Base-by-base conservation (phyloP, 2,888 invertebrate species). In the Pyralis farinalis region DNA sequence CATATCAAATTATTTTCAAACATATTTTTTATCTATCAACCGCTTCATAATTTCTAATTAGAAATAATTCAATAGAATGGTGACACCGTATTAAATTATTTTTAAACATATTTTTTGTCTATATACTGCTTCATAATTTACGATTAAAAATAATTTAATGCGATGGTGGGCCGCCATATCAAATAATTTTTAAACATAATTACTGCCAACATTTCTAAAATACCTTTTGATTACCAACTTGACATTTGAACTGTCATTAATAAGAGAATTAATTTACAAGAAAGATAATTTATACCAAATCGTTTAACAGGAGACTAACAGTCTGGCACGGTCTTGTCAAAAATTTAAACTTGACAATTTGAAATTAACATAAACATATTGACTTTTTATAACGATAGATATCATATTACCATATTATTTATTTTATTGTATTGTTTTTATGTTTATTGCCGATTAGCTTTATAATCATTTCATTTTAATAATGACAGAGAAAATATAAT, bases 401-500 rank as follows among this genome's bases (percentile, higher is more conserved):
- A 38, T 38, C 38, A 38, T 21, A 11, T 32, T 38, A 38, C 31
- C 16, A 37, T 22, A 31, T 7, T 12, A 25, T 38, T 32, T 12
- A 7, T 25, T 11, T 22, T 38, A 31, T 37, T 29, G 22, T 31
- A 31, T 22, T 37, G 7, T 36, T 29, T 38, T 38, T 12, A 25
- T 32, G n/a, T 5, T 30, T 22, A 30, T 35, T 4, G 11, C 4
- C 3, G 30, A 29, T 20, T 21, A 37, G n/a, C n/a, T 34, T 35
- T 35, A 12, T 35, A 9, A 35, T 35, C 3, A 5, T 20, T 20
- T 32, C n/a, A 32, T 7, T 4, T 25, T 25, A 16, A 25, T 25
- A 7, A 25, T 16, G 45, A 48, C 49, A 58, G 55, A 52, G 54
- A 49, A 58, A 55, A 58, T 62, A 56, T 61, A 61, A n/a, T 25